Evolutionary conservation across 2,113 vertebrate species (phyloP).

Genomic region (Neodon shergylaensis): DNA sequence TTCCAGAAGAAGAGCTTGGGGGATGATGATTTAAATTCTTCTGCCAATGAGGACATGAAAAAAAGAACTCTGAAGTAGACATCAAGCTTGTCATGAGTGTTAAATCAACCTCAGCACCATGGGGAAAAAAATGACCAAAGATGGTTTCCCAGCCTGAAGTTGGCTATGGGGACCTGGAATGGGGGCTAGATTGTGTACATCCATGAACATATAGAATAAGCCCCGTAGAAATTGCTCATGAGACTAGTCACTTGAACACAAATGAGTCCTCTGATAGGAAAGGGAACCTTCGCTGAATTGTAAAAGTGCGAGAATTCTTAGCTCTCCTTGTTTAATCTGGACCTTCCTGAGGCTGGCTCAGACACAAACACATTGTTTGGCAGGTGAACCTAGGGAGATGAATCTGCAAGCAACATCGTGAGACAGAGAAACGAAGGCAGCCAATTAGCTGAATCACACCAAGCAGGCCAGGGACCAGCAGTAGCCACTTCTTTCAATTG

Average conservation of each 20-base stretch:
- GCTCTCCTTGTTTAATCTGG: background rate
- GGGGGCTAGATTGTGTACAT: background rate
- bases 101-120: conserved; percentile 45
- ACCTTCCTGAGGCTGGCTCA: background rate
- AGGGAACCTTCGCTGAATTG: background rate
- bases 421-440: background rate
- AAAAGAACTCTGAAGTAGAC: conserved; percentile 61
- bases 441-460: background rate
- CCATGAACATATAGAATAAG: background rate
- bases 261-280: conserved; percentile 19
- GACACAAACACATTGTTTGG: conserved; percentile 32
- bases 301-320: background rate
- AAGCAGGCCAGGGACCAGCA: background rate
- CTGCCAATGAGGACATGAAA: conserved; percentile 59
- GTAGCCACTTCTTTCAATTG: background rate
- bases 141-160: background rate
- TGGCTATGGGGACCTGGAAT: background rate
- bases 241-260: background rate
- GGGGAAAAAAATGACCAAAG: background rate
- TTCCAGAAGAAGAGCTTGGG: conserved; percentile 70
- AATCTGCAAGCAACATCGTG: background rate
- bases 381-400: background rate
- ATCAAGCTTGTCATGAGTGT: conserved; percentile 51
- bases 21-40: conserved; percentile 61
- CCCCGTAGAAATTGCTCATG: background rate